Evolutionary conservation across 2,797 vertebrate genomes (phyloP), one percentile per base, ranked within the genome.

Genomic region (Myotis myotis): DNA sequence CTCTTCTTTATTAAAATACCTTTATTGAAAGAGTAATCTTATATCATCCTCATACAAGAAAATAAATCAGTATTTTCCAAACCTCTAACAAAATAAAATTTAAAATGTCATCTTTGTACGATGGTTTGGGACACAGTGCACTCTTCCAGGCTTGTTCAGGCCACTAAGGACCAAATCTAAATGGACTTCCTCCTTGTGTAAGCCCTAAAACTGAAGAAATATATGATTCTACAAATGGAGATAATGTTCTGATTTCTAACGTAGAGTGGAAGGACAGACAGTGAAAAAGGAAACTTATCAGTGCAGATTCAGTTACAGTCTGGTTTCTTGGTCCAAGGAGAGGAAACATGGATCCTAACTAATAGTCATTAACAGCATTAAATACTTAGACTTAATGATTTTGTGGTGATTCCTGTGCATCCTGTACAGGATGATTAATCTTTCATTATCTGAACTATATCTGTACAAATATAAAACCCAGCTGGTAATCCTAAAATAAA

Each of bases 201-300:
- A 90, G 71, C 33, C 22, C 70, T 75, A 81, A 70, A 88, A 82
- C 36, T 91, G 47, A 92, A 93, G 57, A 94, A 91, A 85, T 81
- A 44, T 15, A 15, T 7, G 33, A 53, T 70, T 92, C 22, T 49
- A 75, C 62, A 90, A 87, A 90, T 3, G 38, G 68, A 91, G 47
- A 68, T 38, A 49, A 85, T 22, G 22, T 60, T 92, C 51, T 49
- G 38, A 93, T 91, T 92, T 80, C 79, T 91, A 95, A 33, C 9
- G 81, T 0, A 78, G 33, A 68, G 4, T 25, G 49, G 87, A 96
- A 92, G 23, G 6, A 38, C 49, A 83, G 53, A 66, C 6, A 41
- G 15, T 80, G 44, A 72, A 93, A 90, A 66, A 33, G 19, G 28
- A 55, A 84, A 44, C 62, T 84, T 33, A 87, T 44, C 47, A 68